Evolutionary conservation across 2,113 vertebrate genomes (phyloP), one percentile per base, ranked within the genome.

Genomic region (Semicossyphus pulcher): DNA sequence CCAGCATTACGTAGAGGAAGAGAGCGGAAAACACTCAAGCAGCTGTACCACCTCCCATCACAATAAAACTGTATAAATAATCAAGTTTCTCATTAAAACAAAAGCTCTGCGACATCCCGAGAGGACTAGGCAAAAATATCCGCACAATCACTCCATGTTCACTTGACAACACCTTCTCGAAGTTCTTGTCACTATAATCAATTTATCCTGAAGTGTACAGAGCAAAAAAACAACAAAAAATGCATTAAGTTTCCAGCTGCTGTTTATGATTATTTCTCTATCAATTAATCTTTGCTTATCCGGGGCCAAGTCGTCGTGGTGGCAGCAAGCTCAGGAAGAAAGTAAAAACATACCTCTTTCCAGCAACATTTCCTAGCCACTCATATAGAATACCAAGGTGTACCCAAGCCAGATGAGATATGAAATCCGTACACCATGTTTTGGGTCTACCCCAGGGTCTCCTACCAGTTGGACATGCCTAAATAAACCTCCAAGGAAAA

Each of bases 31-130:
- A 23, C 57, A 63, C 61, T 78, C 11, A 0, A 64, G 66, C 12
- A 41, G 26, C 42, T 48, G 52, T 34, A 37, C 21, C 60, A 20
- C 56, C 8, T 62, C 53, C 32, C 25, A 48, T 45, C n/a, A 58
- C 62, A 81, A 71, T 51, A 9, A 44, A 70, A 23, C 8, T 18
- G 37, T 47, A 69, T 42, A 26, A 81, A 58, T 61, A 47, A 78
- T 57, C 51, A 29, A 1, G 58, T 65, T 71, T 65, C 37, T 70
- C 51, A 73, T 64, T 81, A 65, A 67, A 52, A 45, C 28, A 2
- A 0, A 26, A 0, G 7, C 34, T 68, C 60, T 18, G 21, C 3
- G 62, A 20, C 51, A 15, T 59, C 45, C 20, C 3, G 15, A 14
- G 20, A 29, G 37, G 51, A 48, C 21, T 21, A 47, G n/a, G 25